A percentile compares a stretch with the other conserved stretches of the same genome.
Conservation (phyloP, 2,113 vertebrate genomes). For the Pangasianodon gigas region DNA sequence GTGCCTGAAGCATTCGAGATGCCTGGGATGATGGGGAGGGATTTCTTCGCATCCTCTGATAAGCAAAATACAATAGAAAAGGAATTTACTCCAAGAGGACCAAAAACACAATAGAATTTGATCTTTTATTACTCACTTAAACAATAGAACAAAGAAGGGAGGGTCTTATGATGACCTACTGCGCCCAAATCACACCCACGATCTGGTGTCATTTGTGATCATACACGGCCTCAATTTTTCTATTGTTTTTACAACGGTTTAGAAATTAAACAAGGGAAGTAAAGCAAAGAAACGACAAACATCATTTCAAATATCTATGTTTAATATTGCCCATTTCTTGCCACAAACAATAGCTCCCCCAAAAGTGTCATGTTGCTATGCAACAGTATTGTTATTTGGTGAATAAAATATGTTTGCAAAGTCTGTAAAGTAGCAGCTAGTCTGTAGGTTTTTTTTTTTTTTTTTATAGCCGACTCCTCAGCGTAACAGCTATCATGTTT, state of each 20-base stretch:
- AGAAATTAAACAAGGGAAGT: background rate
- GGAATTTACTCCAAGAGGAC: background rate
- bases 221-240: background rate
- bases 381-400: background rate
- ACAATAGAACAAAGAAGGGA: background rate
- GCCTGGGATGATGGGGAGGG: constrained; percentile 76
- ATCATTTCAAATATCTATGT: background rate
- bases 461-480: background rate
- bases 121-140: background rate
- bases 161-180: background rate
- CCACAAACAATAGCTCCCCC: background rate
- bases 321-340: background rate
- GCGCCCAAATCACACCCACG: background rate
- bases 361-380: background rate
- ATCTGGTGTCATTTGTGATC: background rate
- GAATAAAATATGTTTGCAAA: background rate
- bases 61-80: background rate
- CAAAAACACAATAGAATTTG: constrained; percentile 13
- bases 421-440: background rate
- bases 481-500: background rate
- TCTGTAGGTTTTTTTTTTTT: background rate
- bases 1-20: constrained; percentile 76
- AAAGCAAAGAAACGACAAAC: background rate
- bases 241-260: background rate
- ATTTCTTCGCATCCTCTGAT: constrained; percentile 77